These are phyloP conservation scores for Abrostola triplasia DNA, from an alignment of 2,888 invertebrate species.

Conservation along the genomic window DNA sequence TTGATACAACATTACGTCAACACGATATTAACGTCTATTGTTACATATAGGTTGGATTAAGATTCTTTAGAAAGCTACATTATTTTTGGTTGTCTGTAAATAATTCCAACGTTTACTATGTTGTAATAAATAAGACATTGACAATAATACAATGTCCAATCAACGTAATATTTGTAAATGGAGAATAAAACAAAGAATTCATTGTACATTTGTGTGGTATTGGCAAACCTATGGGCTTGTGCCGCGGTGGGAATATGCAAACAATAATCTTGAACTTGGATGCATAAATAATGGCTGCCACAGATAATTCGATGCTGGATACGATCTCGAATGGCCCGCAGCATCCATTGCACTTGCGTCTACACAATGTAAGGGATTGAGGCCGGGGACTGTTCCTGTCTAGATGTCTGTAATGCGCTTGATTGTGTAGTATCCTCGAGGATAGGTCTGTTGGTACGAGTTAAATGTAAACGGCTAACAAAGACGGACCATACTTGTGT, in stretches of 20 bases:
- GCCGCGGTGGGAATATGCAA: conserved; percentile 42
- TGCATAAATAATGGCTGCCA: conserved; percentile 46
- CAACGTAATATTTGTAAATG: conserved; percentile 18
- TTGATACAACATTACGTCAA: background rate
- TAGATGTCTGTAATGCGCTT: conserved; percentile 33
- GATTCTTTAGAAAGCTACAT: background rate
- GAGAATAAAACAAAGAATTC: conserved; percentile 40
- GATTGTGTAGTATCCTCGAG: conserved; percentile 36
- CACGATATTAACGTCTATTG: background rate
- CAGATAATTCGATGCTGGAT: conserved; percentile 42
- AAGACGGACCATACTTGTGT: background rate
- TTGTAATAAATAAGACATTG: conserved; percentile 11
- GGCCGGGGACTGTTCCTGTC: conserved; percentile 29
- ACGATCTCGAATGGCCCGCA: conserved; percentile 39
- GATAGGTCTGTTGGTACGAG: background rate
- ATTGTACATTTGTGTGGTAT: conserved; percentile 39
- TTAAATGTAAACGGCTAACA: conserved; percentile 4
- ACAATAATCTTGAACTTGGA: conserved; percentile 53
- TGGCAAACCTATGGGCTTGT: conserved; percentile 39
- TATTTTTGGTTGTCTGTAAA: no score
- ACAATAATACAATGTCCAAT: conserved; percentile 18
- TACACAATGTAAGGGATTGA: conserved; percentile 33
- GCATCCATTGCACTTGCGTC: conserved; percentile 16
- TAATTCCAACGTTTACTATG: background rate
- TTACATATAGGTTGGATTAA: background rate